A percentile compares a stretch with the other conserved stretches of the same genome.
phyloP scores from a whole-genome alignment of 2,113 vertebrate genomes.

The Sturnira hondurensis region DNA sequence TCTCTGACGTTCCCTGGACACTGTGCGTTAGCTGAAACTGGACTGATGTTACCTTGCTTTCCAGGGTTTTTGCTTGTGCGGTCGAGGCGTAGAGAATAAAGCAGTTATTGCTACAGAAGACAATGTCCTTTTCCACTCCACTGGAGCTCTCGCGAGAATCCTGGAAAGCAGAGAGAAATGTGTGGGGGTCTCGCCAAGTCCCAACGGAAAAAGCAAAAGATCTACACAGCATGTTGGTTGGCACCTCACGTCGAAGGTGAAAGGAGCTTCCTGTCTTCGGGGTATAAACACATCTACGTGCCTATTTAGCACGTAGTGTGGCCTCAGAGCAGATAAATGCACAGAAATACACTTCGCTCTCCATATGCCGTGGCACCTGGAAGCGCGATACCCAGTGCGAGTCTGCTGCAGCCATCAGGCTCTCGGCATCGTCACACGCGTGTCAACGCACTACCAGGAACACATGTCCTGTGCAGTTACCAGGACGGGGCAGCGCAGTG shows the following conservation, averaged over 20 bases:
- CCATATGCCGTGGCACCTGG: background rate
- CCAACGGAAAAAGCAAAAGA: background rate
- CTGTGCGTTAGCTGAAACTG: background rate
- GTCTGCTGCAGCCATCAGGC: background rate
- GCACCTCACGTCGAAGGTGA: background rate
- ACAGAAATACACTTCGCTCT: background rate
- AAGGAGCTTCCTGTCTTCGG: background rate
- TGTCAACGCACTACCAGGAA: background rate
- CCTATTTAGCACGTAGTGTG: background rate
- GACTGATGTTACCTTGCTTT: slow-evolving; percentile 80
- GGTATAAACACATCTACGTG: background rate
- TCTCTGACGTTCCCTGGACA: no score
- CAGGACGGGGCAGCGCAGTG: background rate
- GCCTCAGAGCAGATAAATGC: background rate
- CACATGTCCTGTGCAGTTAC: accelerated
- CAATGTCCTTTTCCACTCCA: slow-evolving; percentile 84
- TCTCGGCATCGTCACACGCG: background rate
- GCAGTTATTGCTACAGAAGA: slow-evolving; percentile 96
- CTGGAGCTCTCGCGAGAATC: slow-evolving; percentile 80
- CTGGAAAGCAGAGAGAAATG: slow-evolving; percentile 72
- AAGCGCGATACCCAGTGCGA: accelerated
- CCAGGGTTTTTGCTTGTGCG: slow-evolving; percentile 80
- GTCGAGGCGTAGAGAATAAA: slow-evolving; percentile 87
- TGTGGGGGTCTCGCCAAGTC: background rate
- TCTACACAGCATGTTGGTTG: accelerated